These are phyloP conservation scores for Leguminivora glycinivorella DNA, from an alignment of 1,140 invertebrate species.

Conservation along the genomic window DNA sequence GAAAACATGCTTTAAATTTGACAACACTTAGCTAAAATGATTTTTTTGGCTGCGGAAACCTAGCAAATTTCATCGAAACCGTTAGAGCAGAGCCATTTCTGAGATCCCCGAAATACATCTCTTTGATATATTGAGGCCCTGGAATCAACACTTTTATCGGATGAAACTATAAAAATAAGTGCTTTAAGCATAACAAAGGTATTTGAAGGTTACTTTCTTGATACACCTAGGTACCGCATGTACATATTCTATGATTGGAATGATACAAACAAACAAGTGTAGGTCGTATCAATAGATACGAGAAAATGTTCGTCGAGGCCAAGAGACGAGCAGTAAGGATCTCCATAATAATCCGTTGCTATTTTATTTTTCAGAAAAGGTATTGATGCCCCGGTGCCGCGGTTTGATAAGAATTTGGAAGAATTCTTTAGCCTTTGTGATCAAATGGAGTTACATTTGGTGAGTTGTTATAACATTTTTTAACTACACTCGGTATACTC, in stretches of 20 bases:
- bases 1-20: too few species aligned
- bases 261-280: background rate
- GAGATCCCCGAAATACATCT: too few species aligned
- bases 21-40: too few species aligned
- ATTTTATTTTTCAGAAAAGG: conserved; percentile 84
- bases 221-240: background rate
- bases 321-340: too few species aligned
- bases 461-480: conserved; percentile 70
- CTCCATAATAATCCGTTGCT: background rate
- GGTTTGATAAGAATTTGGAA: conserved; percentile 95
- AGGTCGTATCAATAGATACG: background rate
- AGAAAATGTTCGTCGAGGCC: too few species aligned
- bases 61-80: too few species aligned
- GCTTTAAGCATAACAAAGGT: background rate
- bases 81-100: too few species aligned
- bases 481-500: background rate
- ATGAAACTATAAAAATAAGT: background rate
- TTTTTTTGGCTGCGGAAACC: too few species aligned
- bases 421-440: conserved; percentile 97
- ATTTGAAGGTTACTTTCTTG: background rate
- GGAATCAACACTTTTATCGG: background rate
- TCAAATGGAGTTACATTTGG: conserved; percentile 94
- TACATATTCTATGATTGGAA: background rate
- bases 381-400: conserved; percentile 84
- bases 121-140: background rate